These are phyloP conservation scores for Callipepla squamata DNA, from an alignment of 2,113 vertebrate genomes.

Conservation along the genomic window DNA sequence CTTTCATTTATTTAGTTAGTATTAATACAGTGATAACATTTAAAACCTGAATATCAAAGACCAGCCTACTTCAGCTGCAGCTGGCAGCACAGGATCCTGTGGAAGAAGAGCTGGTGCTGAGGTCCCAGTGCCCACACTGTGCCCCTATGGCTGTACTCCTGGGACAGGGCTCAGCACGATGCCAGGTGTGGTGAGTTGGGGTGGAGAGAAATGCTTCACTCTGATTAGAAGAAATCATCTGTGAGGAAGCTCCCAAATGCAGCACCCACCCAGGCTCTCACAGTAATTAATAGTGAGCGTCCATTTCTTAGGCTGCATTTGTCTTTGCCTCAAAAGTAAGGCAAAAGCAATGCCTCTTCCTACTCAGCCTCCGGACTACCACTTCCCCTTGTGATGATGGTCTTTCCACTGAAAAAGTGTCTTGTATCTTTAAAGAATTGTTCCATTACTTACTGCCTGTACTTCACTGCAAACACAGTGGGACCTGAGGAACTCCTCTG, in stretches of 20 bases:
- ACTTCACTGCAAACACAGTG: neutral
- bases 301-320: neutral
- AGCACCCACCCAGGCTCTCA: neutral
- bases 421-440: neutral
- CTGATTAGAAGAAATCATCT: neutral
- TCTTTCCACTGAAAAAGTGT: neutral
- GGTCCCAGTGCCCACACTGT: neutral
- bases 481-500: neutral
- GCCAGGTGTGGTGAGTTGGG: rapidly evolving
- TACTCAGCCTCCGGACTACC: neutral
- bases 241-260: neutral
- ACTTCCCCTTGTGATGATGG: neutral
- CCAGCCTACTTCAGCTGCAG: neutral
- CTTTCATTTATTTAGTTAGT: neutral
- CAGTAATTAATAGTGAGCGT: neutral
- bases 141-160: neutral
- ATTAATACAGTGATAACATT: neutral
- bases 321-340: neutral
- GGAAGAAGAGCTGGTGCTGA: neutral
- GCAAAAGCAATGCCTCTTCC: neutral
- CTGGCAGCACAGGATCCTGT: neutral
- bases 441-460: neutral
- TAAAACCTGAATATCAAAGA: neutral
- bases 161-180: rapidly evolving
- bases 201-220: neutral